Base-by-base conservation (phyloP, 92 coral and sea anemone genomes). In the Porites cylindrica region DNA sequence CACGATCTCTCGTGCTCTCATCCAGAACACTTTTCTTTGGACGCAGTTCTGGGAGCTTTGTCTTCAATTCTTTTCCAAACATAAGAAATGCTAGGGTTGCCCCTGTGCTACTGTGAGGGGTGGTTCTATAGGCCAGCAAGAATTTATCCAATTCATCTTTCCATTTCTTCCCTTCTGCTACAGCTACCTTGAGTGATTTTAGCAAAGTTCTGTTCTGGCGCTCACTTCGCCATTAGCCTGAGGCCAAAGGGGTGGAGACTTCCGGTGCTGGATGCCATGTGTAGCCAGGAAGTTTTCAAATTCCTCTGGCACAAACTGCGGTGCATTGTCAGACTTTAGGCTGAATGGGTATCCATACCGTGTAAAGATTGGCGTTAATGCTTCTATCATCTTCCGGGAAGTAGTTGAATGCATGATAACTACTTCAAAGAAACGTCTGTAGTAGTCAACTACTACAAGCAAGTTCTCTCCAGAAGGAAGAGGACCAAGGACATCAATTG, bases 151-250 rank as follows among this genome's bases (percentile, higher is more conserved):
- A 65, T 65, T 89, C 89, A 51, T 59, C 88, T 67, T 68, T 51
- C 89, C 79, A 83, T 21, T 51, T 32, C 78, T 83, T 89, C 24
- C 81, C 61, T 60, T 89, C 92, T 24, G 76, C 83, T n/a, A 77
- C 66, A 52, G 92, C 89, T 43, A 74, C 77, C 51, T 88, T 80
- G 47, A 88, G 81, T 18, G 60, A 67, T 23, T 81, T 88, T n/a
- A 88, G 82, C 54, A 88, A 85, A 1, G 91, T 88, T 12, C 88
- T 20, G 70, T 89, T 83, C 17, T 83, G 89, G 8, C 58, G 72
- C 38, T 84, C 92, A 89, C 92, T 29, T 83, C 85, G 0, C 85
- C 89, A 77, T 89, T 89, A 12, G 88, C 91, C 66, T 88, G 91
- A 17, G 91, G 91, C 77, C 88, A 88, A 24, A 86, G 70, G 6